Percentiles rank a stretch among this genome's conserved stretches.
These are phyloP conservation scores for Acropternis orthonyx DNA, from an alignment of 2,797 vertebrate genomes.

Conservation along the genomic window DNA sequence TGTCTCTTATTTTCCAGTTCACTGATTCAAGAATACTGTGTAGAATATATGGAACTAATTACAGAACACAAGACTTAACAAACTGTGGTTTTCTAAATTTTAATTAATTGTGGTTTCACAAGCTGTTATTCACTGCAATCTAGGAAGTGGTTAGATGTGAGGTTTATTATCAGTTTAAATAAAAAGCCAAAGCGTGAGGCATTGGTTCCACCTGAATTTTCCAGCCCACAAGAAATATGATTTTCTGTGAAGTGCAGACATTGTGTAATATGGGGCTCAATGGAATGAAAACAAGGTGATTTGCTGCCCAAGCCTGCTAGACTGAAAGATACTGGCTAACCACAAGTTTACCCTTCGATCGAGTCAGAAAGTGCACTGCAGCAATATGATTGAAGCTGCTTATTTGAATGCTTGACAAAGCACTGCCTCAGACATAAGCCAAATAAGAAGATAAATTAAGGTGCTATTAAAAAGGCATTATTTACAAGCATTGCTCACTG, in stretches of 20 bases:
- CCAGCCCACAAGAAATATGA: neutral
- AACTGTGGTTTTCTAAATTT: constrained; percentile 39
- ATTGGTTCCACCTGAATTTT: constrained; percentile 7
- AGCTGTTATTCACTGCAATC: neutral
- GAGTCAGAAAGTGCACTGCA: neutral
- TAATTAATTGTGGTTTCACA: constrained; percentile 28
- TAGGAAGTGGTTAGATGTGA: constrained; percentile 49
- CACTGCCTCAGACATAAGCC: neutral
- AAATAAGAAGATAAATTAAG: neutral
- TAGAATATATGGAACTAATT: constrained; percentile 47
- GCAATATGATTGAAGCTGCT: neutral
- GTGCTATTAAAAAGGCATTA: neutral
- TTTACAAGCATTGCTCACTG: neutral
- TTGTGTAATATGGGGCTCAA: neutral
- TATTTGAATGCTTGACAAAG: neutral
- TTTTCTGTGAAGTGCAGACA: constrained; percentile 2
- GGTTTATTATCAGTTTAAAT: constrained; percentile 24
- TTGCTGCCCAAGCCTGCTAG: neutral
- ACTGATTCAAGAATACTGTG: neutral
- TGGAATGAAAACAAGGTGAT: neutral
- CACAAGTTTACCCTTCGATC: neutral
- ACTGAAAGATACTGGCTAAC: neutral
- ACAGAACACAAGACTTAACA: constrained; percentile 12
- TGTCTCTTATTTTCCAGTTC: neutral
- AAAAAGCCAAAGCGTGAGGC: neutral